Conservation (phyloP, 2,113 vertebrate species). For the Tragelaphus imberbis region DNA sequence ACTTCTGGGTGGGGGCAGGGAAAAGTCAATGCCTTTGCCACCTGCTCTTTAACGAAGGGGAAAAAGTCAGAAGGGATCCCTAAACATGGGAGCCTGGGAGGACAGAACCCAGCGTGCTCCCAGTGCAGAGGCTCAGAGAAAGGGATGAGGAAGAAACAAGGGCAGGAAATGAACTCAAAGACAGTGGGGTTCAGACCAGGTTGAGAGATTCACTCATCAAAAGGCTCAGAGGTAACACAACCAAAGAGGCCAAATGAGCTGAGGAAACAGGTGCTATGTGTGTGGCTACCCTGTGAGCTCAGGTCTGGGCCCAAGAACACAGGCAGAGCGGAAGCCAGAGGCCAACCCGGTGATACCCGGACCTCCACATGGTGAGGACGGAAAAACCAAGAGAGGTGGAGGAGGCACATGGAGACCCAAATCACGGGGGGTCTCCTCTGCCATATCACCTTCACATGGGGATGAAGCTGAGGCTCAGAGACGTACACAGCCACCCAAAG, state of each 20-base stretch:
- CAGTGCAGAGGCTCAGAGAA: neutral
- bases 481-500: neutral
- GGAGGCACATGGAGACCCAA: neutral
- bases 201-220: neutral
- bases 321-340: neutral
- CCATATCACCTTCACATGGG: neutral
- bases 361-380: accelerated
- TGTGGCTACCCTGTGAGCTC: neutral
- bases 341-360: accelerated
- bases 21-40: neutral
- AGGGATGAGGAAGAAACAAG: neutral
- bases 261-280: neutral
- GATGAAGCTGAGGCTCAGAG: neutral
- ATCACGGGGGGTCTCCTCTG: neutral
- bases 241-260: neutral
- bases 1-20: neutral
- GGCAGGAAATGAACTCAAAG: neutral
- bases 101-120: accelerated
- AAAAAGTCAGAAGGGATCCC: neutral
- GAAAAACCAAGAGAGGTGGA: neutral
- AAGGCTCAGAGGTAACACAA: neutral
- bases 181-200: neutral
- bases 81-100: neutral
- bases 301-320: neutral
- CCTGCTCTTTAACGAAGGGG: neutral